Conservation (phyloP, 1,140 invertebrate species). For the Drosophila aff. region DNA sequence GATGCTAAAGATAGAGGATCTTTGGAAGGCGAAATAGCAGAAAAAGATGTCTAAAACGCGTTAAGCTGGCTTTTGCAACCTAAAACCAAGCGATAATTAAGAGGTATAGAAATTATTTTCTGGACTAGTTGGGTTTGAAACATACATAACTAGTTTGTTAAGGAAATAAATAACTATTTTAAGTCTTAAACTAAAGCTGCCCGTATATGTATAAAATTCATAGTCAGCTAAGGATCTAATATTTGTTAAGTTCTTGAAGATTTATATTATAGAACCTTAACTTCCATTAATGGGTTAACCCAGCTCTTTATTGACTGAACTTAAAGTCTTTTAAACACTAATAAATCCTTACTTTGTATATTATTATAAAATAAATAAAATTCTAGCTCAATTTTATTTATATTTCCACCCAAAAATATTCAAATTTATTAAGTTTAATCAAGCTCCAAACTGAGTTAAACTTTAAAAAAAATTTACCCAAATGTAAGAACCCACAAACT, state of each 20-base stretch:
- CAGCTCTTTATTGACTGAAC: too few relatives aligned
- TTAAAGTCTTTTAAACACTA: too few relatives aligned
- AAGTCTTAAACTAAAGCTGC: background rate
- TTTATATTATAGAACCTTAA: background rate
- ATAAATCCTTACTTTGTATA: too few relatives aligned
- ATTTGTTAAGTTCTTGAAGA: background rate
- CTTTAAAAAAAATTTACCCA: background rate
- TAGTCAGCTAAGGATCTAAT: background rate
- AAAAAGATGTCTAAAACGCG: constrained; percentile 14
- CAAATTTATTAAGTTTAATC: too few relatives aligned
- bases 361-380: too few relatives aligned
- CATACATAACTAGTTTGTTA: background rate
- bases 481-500: too few relatives aligned
- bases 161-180: background rate
- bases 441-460: background rate
- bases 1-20: background rate
- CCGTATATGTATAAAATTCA: background rate
- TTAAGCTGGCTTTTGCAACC: constrained; percentile 18
- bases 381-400: too few relatives aligned
- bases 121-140: background rate
- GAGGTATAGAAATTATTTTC: background rate
- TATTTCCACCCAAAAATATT: too few relatives aligned
- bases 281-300: too few relatives aligned
- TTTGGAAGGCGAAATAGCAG: constrained; percentile 20
- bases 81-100: constrained; percentile 23